phyloP scores from a whole-genome alignment of 1,140 invertebrate species.

The Brachionus paranguensis region DNA sequence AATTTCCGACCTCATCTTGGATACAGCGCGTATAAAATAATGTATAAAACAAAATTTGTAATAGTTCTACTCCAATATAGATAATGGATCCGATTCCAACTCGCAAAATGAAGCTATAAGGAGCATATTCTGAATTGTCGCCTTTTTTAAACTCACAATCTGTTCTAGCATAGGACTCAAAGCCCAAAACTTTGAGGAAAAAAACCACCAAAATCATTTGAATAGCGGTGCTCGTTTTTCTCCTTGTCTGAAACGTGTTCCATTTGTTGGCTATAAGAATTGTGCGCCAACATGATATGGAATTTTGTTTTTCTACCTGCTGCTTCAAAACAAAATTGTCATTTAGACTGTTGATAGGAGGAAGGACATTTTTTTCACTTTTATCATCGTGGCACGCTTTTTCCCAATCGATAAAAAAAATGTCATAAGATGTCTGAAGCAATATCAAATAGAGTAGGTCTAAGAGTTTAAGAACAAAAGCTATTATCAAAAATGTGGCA shows the following conservation, averaged over 20 bases:
- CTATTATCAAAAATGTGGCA: neutral
- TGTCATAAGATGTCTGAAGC: constrained; percentile 64
- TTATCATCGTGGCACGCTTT: constrained; percentile 57
- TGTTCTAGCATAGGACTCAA: constrained; percentile 55
- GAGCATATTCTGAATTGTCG: constrained; percentile 47
- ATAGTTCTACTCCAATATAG: neutral
- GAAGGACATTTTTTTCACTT: neutral
- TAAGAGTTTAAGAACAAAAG: constrained; percentile 65
- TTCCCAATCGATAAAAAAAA: constrained; percentile 85
- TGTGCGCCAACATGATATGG: constrained; percentile 71
- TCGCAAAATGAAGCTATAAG: constrained; percentile 43
- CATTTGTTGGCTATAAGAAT: constrained; percentile 82
- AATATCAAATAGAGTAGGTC: constrained; percentile 64
- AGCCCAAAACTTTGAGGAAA: constrained; percentile 62
- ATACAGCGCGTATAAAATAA: constrained; percentile 55
- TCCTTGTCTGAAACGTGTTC: constrained; percentile 69
- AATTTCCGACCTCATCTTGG: constrained; percentile 68
- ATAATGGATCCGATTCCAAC: neutral
- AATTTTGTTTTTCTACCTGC: constrained; percentile 40
- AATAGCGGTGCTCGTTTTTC: constrained; percentile 63
- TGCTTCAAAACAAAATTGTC: neutral
- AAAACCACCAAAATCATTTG: constrained; percentile 63
- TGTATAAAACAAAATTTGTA: neutral
- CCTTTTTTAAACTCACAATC: constrained; percentile 51
- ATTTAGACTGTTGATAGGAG: constrained; percentile 41